Evolutionary conservation across 1,140 invertebrate species (phyloP).

Genomic region (Lepeophtheirus salmonis): DNA sequence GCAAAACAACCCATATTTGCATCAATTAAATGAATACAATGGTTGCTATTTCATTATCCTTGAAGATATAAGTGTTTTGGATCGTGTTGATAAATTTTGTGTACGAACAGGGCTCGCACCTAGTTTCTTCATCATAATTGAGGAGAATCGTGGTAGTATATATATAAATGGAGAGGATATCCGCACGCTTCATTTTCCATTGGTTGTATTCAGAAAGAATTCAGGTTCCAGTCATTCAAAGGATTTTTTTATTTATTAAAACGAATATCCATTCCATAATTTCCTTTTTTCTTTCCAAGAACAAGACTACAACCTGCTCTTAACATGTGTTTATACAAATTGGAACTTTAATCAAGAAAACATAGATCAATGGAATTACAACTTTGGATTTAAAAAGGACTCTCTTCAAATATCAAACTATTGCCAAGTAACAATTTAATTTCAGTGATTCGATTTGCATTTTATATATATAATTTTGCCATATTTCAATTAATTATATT

Average conservation of each 20-base stretch:
- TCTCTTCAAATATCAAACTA: not conserved
- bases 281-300: not conserved
- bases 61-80: not conserved
- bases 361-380: not conserved
- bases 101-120: not conserved
- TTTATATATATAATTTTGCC: too few species aligned
- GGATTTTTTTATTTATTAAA: too few species aligned
- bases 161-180: too few species aligned
- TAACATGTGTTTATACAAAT: not conserved
- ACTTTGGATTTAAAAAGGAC: not conserved
- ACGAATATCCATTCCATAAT: not conserved
- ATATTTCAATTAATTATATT: too few species aligned
- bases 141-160: not conserved
- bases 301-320: not conserved
- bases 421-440: too few species aligned
- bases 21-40: not conserved
- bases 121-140: not conserved
- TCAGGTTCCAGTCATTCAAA: too few species aligned
- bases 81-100: not conserved
- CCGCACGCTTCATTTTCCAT: not conserved
- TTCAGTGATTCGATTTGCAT: too few species aligned
- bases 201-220: not conserved
- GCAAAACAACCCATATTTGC: not conserved
- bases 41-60: not conserved
- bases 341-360: not conserved